Conservation (phyloP, 2,113 vertebrate species). For the Prunella himalayana region DNA sequence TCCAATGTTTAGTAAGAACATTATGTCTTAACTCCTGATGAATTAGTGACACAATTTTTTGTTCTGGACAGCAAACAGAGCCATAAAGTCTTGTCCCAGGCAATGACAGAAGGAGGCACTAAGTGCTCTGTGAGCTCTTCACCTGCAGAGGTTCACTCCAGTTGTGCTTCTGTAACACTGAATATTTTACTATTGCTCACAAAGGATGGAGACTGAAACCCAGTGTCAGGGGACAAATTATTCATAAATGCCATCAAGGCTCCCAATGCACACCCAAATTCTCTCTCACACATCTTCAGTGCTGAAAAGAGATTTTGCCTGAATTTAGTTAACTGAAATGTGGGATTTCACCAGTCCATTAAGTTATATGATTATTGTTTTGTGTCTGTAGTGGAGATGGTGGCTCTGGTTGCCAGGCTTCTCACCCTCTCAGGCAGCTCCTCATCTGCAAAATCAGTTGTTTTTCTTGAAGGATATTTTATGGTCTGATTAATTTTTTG, state of each 20-base stretch:
- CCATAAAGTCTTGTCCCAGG: neutral
- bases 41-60: rapidly evolving
- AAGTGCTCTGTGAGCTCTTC: neutral
- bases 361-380: neutral
- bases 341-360: neutral
- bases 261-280: neutral
- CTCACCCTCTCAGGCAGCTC: neutral
- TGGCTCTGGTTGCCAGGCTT: neutral
- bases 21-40: neutral
- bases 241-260: neutral
- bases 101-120: neutral
- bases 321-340: neutral
- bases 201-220: neutral
- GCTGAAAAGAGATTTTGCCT: neutral
- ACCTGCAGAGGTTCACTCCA: neutral
- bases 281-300: neutral
- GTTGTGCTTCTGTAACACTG: rapidly evolving
- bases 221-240: neutral
- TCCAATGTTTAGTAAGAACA: neutral
- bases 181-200: neutral
- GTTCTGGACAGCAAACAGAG: neutral
- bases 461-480: constrained; percentile 37
- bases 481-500: constrained; percentile 16
- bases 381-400: neutral
- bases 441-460: neutral